Evolutionary conservation across 2,113 vertebrate genomes (phyloP), one percentile per base, ranked within the genome.

Genomic region (Trachemys scripta): DNA sequence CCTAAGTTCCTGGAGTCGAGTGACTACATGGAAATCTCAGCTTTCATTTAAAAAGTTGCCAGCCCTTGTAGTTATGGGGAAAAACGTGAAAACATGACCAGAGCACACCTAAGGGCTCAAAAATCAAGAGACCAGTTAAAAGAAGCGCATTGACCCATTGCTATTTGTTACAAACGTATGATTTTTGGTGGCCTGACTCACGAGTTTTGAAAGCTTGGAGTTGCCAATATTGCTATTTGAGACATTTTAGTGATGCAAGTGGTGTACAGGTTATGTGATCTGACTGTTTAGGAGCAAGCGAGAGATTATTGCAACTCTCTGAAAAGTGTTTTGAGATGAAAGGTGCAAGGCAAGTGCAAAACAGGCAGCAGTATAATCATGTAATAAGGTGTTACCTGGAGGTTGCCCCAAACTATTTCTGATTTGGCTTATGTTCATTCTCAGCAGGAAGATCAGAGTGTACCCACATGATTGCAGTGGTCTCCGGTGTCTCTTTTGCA

Each of bases 351-450:
- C 83, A 75, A 79, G 38, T 90, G 24, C 82, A 79, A 62, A 62
- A 29, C 59, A 62, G 72, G 75, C 35, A 16, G 69, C 83, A 62
- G 24, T 84, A 82, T 89, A 62, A n/a, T 90, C 56, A 87, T 59
- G 38, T 84, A 75, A 72, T 16, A 59, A 92, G 16, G 11, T 88
- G 65, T 88, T 91, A 89, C 31, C 50, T 54, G 88, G 93, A 85
- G 90, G 49, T 62, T 59, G 25, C 50, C 7, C 84, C 78, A 69
- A 72, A 45, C 27, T 2, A 1, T 53, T 80, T 90, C n/a, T 90
- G 87, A 5, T 62, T 87, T 96, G 54, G 65, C n/a, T 95, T 78
- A n/a, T 93, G 24, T 81, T 86, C 87, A 35, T 65, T 91, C 20
- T 89, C 90, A 65, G 20, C 90, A 29, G 80, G 42, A 83, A 27